These are phyloP conservation scores for Elymnias hypermnestra DNA, from an alignment of 1,140 invertebrate species.

Conservation along the genomic window DNA sequence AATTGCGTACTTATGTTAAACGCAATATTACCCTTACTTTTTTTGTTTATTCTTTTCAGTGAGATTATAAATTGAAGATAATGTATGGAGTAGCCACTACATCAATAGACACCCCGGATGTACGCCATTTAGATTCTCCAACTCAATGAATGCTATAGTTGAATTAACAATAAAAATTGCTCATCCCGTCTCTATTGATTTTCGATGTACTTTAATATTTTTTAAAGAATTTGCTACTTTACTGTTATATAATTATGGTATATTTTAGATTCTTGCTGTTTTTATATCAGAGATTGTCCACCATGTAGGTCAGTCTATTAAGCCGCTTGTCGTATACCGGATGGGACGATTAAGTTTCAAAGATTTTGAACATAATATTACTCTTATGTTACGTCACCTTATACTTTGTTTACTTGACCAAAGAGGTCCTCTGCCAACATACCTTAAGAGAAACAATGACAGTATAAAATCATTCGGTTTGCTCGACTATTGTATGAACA, in stretches of 20 bases:
- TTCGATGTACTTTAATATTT: constrained; percentile 3
- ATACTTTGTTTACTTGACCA: constrained; percentile 16
- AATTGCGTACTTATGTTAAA: constrained; percentile 14
- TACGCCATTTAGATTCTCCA: constrained; percentile 67
- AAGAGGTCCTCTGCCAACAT: too few species aligned
- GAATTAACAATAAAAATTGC: constrained; percentile 72
- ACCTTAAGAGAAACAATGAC: too few species aligned
- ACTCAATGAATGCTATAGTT: constrained; percentile 66
- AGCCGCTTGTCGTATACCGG: constrained; percentile 53
- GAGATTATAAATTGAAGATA: constrained; percentile 39
- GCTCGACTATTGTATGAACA: not conserved
- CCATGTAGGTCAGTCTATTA: constrained; percentile 70
- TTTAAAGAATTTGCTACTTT: constrained; percentile 13
- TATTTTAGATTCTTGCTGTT: constrained; percentile 23
- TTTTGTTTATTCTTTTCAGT: too few species aligned
- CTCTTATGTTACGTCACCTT: constrained; percentile 56
- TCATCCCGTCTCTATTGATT: constrained; percentile 49
- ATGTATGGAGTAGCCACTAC: constrained; percentile 33
- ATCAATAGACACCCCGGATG: constrained; percentile 69
- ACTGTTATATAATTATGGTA: constrained; percentile 14
- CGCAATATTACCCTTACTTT: constrained; percentile 20
- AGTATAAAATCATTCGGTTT: not conserved
- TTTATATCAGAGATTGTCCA: constrained; percentile 39
- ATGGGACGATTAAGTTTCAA: constrained; percentile 61
- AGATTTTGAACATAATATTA: constrained; percentile 59